Base-by-base conservation (phyloP, 2,888 invertebrate species). In the Microplitis deprimator region DNA sequence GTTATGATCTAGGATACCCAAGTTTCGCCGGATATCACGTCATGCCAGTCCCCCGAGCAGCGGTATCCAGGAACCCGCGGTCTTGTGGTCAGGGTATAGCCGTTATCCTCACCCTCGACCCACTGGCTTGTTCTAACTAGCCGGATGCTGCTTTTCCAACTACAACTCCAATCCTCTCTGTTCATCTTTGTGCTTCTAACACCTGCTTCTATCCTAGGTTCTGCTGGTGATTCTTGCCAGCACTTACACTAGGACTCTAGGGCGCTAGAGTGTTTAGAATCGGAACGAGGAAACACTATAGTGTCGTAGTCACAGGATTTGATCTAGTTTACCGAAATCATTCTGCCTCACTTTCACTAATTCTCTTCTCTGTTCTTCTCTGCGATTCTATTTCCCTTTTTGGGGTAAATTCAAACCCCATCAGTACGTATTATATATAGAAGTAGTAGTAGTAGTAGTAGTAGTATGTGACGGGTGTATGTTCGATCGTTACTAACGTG, bases 1-100 rank as follows among this genome's bases (percentile, higher is more conserved):
- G 76, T 77, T 77, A 77, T 77, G 76, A 73, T 73, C 73, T 68
- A 39, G 72, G 68, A 73, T 77, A 59, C 61, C 68, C 65, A 71
- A 77, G 68, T 77, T 77, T 68, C 68, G 62, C 67, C 68, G 73
- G 73, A 77, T 77, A 77, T 72, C 76, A 77, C 76, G 76, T 72
- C 72, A 77, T 77, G 68, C 50, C 50, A 50, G 13, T 50, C 50
- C 50, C 50, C 50, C 10, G 50, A 8, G 10, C 13, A 10, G 10
- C 40, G 20, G 69, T 59, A 13, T 69, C 62, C 76, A 59, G 68
- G 73, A 77, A 77, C 76, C 60, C 76, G 76, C 72, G 76, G 76
- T 73, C 76, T 77, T 68, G 76, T 77, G 76, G 76, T 77, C 73
- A 77, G 68, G 62, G 76, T 60, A 77, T 77, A 73, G 72, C 72